These are phyloP conservation scores for Ophion ellenae DNA, from an alignment of 2,888 invertebrate species.

Conservation along the genomic window DNA sequence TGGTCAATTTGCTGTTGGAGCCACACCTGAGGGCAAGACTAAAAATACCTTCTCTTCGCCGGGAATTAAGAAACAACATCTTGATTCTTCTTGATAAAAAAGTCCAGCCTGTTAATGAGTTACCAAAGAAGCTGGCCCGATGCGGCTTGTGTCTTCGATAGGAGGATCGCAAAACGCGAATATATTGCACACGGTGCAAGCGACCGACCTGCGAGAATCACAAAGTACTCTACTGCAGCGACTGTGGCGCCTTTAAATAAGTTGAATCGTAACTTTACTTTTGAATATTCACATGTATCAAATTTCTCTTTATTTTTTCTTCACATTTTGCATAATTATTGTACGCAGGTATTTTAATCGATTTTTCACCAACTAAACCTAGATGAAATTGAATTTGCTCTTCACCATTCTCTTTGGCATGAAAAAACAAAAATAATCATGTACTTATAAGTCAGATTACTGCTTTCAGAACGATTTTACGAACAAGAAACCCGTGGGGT, in stretches of 20 bases:
- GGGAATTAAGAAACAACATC: background rate
- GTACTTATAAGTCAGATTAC: too few relatives aligned
- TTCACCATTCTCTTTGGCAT: too few relatives aligned
- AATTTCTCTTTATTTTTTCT: too few relatives aligned
- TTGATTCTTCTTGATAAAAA: too few relatives aligned
- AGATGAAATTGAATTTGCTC: too few relatives aligned
- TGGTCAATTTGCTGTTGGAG: background rate
- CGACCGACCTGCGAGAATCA: constrained; percentile 1
- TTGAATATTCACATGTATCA: too few relatives aligned
- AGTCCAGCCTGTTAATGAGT: background rate
- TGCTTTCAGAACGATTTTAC: too few relatives aligned
- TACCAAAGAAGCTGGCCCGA: background rate
- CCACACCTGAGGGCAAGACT: constrained; percentile 9
- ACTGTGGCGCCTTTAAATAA: background rate
- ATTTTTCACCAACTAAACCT: too few relatives aligned
- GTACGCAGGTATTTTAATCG: too few relatives aligned
- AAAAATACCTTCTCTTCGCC: background rate
- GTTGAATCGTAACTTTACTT: background rate
- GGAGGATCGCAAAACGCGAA: background rate
- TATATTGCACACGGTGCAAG: background rate
- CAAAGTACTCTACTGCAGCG: background rate
- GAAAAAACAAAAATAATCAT: too few relatives aligned
- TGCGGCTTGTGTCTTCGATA: background rate
- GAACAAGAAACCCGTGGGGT: too few relatives aligned
- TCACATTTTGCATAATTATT: too few relatives aligned